Evolutionary conservation across 2,113 vertebrate genomes (phyloP).

Genomic region (Lepus timidus): DNA sequence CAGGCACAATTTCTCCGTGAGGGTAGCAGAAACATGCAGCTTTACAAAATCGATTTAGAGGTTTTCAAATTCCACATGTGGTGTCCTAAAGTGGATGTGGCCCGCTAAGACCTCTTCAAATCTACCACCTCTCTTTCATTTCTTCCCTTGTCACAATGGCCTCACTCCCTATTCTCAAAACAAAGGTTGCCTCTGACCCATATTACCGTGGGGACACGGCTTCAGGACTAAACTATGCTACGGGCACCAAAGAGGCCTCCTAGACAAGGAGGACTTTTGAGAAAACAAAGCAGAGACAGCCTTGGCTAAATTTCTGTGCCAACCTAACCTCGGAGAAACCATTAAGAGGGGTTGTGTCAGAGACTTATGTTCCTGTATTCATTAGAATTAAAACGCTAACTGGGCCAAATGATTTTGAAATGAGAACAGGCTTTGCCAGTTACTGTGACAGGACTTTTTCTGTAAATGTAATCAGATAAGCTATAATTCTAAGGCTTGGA

Average conservation of each 20-base stretch:
- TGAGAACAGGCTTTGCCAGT: conserved; percentile 30
- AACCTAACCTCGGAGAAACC: background rate
- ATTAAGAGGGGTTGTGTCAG: background rate
- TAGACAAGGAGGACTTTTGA: background rate
- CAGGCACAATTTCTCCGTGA: background rate
- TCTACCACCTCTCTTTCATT: background rate
- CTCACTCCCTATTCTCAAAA: conserved; percentile 6
- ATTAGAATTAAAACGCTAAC: conserved; percentile 6
- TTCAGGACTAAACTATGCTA: background rate
- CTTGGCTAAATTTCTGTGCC: background rate
- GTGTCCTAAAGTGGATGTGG: background rate
- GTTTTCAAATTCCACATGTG: background rate
- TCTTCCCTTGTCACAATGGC: background rate
- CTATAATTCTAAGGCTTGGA: background rate
- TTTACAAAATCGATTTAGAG: too few relatives aligned
- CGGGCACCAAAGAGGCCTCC: background rate
- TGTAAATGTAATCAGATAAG: background rate
- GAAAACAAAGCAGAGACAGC: background rate
- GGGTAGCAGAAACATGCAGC: background rate
- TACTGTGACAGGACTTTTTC: conserved; percentile 3
- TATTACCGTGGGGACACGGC: background rate
- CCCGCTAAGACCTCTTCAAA: background rate
- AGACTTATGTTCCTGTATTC: background rate
- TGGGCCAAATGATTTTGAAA: conserved; percentile 33
- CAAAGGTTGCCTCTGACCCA: background rate